A percentile compares a stretch with the other conserved stretches of the same genome.
Evolutionary conservation across 2,113 vertebrate genomes (phyloP).

Genomic region (Cyanistes caeruleus): DNA sequence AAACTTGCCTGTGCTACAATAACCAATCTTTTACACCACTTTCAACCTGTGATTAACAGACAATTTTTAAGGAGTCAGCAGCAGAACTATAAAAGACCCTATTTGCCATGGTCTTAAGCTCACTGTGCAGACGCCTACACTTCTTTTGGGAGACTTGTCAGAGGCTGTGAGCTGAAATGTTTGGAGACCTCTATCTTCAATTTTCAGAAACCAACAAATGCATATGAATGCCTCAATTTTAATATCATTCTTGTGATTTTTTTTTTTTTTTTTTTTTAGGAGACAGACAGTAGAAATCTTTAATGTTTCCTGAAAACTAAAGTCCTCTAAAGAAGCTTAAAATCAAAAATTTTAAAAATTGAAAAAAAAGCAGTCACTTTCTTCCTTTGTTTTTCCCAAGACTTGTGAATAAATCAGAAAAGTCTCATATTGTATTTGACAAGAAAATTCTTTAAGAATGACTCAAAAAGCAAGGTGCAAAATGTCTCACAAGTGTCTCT

Average conservation of each 20-base stretch:
- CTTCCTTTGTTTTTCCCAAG: neutral
- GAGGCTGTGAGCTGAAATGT: neutral
- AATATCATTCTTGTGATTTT: neutral
- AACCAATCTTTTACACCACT: neutral
- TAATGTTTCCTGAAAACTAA: neutral
- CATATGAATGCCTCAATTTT: neutral
- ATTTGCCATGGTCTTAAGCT: neutral
- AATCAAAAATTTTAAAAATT: neutral
- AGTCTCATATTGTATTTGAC: neutral
- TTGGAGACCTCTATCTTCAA: neutral
- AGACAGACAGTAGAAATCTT: neutral
- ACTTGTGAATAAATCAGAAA: neutral
- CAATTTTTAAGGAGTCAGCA: neutral
- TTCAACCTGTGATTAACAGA: neutral
- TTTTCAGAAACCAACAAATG: neutral
- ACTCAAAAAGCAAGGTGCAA: neutral
- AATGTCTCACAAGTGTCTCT: neutral
- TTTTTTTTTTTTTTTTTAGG: neutral
- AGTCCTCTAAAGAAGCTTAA: neutral
- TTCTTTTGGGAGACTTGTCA: neutral
- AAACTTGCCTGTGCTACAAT: neutral
- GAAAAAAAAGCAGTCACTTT: neutral
- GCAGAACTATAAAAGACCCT: neutral
- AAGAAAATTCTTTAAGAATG: neutral
- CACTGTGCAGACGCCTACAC: neutral